Evolutionary conservation across 2,113 vertebrate species (phyloP).

Genomic region (Prionailurus viverrinus): DNA sequence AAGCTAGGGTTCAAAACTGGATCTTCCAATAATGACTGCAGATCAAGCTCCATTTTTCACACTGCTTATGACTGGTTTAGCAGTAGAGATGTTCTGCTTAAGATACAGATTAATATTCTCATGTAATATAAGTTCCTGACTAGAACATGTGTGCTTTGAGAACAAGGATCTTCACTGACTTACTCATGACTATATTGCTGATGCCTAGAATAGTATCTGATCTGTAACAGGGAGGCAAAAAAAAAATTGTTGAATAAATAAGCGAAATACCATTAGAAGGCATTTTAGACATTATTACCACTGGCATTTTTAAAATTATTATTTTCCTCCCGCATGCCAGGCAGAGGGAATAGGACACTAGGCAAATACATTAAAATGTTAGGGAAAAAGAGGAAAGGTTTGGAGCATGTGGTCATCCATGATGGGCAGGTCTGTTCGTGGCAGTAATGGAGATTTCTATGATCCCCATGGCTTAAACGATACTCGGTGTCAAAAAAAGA

Average conservation of each 20-base stretch:
- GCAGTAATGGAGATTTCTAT: neutral
- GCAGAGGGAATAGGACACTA: neutral
- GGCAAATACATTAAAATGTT: neutral
- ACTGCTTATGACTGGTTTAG: neutral
- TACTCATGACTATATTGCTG: neutral
- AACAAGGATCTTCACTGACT: neutral
- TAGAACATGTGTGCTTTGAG: neutral
- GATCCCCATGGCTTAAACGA: neutral
- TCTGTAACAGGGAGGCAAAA: neutral
- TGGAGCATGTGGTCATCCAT: neutral
- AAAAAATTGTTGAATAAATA: conserved; percentile 30
- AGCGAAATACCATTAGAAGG: conserved; percentile 9
- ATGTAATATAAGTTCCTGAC: neutral
- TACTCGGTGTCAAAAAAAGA: conserved; percentile 6
- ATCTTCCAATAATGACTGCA: conserved; percentile 35
- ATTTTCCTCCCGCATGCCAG: neutral
- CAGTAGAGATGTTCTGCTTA: neutral
- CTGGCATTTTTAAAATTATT: neutral
- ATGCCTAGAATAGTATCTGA: neutral
- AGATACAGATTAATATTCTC: conserved; percentile 41
- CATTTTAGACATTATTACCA: neutral
- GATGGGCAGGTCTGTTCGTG: neutral
- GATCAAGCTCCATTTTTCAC: neutral
- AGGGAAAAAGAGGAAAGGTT: neutral
- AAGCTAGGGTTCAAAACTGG: conserved; percentile 17